Evolutionary conservation across 2,113 vertebrate genomes (phyloP).

Genomic region (Tricholaema leucomelas): DNA sequence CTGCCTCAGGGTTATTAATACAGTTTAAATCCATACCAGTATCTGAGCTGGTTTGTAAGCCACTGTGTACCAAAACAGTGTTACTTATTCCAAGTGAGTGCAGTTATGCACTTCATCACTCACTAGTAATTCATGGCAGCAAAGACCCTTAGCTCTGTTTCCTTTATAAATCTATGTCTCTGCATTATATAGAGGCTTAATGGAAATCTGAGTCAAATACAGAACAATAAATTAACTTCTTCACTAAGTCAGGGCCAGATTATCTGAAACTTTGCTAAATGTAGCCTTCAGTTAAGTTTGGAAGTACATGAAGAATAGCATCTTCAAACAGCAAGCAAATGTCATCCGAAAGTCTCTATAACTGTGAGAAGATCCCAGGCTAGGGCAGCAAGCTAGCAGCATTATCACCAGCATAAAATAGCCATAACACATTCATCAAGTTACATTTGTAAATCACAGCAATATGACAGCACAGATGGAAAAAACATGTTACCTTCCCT

Average conservation of each 20-base stretch:
- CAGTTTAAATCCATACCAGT: background rate
- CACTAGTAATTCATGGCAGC: background rate
- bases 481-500: background rate
- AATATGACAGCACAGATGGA: background rate
- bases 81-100: background rate
- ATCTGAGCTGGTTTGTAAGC: background rate
- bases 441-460: background rate
- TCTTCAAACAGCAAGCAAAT: background rate
- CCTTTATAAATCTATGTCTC: background rate
- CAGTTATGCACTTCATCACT: accelerated
- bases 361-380: background rate
- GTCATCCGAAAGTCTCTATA: background rate
- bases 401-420: background rate
- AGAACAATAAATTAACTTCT: background rate
- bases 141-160: background rate
- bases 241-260: background rate
- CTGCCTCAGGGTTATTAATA: background rate
- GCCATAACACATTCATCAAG: background rate
- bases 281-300: background rate
- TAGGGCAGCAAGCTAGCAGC: background rate
- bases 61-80: background rate
- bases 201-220: background rate
- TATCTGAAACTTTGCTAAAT: background rate
- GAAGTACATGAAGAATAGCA: background rate
- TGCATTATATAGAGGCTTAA: background rate